Evolutionary conservation across 2,797 vertebrate species (phyloP), one percentile per base, ranked within the genome.

Genomic region (Pseudochaenichthys georgianus): DNA sequence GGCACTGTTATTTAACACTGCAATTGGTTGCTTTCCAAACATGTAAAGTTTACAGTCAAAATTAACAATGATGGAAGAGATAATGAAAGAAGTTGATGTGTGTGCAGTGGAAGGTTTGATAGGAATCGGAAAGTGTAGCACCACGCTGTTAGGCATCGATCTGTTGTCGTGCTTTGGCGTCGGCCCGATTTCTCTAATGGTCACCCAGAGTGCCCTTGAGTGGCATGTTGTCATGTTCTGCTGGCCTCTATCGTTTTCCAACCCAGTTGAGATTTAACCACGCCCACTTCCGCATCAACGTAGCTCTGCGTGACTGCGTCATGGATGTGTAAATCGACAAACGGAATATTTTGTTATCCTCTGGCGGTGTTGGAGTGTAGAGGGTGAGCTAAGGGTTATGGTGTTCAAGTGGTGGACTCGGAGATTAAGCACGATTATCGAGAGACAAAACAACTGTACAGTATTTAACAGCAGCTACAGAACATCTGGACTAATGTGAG

Each of bases 151-250:
- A 19, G n/a, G 74, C 66, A 84, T 86, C 10, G 78, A 91, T 87
- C 61, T 77, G 82, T 82, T 82, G 70, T 71, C 3, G 2, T 45
- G 53, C 31, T 89, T 81, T 92, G 85, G 86, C 84, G 75, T 69
- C 70, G 61, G 79, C 81, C 87, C 90, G 73, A 10, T 78, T 69
- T 69, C 84, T 64, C 88, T 91, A 94, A 90, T 86, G 89, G 90
- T 92, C 62, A 83, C 2, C 87, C 73, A 42, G 82, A 87, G 92
- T 89, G 94, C 87, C 90, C 91, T 90, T 82, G 88, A 88, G 88
- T 87, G 86, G 82, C 69, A 38, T 42, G 82, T 47, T 85, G 80
- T 88, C 85, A 80, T 42, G 85, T 87, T 91, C 72, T 77, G 73
- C 81, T 70, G 81, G 77, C 90, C 34, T 38, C 34, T 38, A 38